Evolutionary conservation across 2,888 invertebrate genomes (phyloP).

Genomic region (Ecliptopera silaceata): DNA sequence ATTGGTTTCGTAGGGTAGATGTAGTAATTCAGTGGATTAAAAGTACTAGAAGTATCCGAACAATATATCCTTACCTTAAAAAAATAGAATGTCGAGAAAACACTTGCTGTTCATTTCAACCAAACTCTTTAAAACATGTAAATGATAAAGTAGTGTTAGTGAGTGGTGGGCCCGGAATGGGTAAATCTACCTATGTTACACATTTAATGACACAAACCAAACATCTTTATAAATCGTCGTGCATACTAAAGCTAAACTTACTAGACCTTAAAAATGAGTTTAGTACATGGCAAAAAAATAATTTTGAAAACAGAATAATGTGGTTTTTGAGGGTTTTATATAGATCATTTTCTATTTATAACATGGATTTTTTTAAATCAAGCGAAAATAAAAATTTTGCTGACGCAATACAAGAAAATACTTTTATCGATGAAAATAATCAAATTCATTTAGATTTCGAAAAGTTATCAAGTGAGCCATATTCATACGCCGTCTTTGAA

Average conservation of each 20-base stretch:
- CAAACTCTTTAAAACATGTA: slow-evolving; percentile 2
- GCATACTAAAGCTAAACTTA: slow-evolving; percentile 39
- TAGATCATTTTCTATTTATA: slow-evolving; percentile 4
- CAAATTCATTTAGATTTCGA: neutral
- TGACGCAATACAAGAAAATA: neutral
- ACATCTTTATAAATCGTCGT: slow-evolving; percentile 23
- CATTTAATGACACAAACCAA: slow-evolving; percentile 38
- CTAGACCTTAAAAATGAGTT: slow-evolving; percentile 20
- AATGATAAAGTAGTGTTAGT: slow-evolving; percentile 34
- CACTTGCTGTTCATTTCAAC: neutral
- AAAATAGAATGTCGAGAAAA: neutral
- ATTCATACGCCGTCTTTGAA: slow-evolving; percentile 1
- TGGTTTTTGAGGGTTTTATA: slow-evolving; percentile 8
- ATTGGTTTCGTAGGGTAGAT: slow-evolving; percentile 5
- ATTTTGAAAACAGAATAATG: neutral
- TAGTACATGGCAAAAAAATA: slow-evolving; percentile 12
- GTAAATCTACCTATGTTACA: slow-evolving; percentile 37
- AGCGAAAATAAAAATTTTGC: neutral
- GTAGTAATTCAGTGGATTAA: neutral
- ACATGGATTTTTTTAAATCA: neutral
- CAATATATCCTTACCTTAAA: neutral
- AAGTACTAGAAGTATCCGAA: slow-evolving; percentile 4
- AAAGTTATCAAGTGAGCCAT: neutral
- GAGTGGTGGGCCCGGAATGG: slow-evolving; percentile 39
- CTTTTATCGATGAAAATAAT: neutral